Conservation (phyloP, 2,888 invertebrate genomes). For the Cyaniris semiargus region DNA sequence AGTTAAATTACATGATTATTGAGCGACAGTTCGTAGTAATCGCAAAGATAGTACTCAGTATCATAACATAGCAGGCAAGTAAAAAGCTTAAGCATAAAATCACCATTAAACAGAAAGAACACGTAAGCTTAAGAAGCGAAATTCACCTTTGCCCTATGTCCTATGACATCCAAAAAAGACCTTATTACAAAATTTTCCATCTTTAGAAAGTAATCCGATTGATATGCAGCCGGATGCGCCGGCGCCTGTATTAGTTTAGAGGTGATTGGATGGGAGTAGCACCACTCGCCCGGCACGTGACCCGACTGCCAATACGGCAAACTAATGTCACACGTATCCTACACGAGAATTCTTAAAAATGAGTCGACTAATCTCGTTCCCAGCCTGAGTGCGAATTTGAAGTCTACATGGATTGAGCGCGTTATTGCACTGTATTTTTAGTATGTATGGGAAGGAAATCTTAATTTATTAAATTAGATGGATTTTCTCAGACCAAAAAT, state of each 20-base stretch:
- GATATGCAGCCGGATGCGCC: conserved; percentile 59
- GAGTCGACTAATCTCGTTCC: not conserved
- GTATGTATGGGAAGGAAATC: too few relatives aligned
- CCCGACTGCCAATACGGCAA: conserved; percentile 47
- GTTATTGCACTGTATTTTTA: too few relatives aligned
- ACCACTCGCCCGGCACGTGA: conserved; percentile 62
- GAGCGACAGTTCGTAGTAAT: too few relatives aligned
- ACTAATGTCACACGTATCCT: conserved; percentile 22
- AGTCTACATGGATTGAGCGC: not conserved
- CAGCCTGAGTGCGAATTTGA: not conserved
- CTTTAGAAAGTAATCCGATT: conserved; percentile 36
- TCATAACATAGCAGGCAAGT: not conserved
- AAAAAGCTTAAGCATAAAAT: too few relatives aligned
- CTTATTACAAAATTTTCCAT: not conserved
- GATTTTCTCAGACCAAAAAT: too few relatives aligned
- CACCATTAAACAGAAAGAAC: not conserved
- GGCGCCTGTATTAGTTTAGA: conserved; percentile 71
- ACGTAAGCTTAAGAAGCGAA: not conserved
- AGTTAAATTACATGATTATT: not conserved
- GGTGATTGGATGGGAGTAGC: conserved; percentile 64
- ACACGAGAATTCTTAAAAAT: conserved; percentile 5
- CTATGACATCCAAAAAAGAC: not conserved
- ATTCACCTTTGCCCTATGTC: not conserved
- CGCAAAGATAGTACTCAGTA: not conserved
- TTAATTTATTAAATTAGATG: too few relatives aligned